Evolutionary conservation across 2,888 invertebrate species (phyloP).

Genomic region (Phaedon cochleariae): DNA sequence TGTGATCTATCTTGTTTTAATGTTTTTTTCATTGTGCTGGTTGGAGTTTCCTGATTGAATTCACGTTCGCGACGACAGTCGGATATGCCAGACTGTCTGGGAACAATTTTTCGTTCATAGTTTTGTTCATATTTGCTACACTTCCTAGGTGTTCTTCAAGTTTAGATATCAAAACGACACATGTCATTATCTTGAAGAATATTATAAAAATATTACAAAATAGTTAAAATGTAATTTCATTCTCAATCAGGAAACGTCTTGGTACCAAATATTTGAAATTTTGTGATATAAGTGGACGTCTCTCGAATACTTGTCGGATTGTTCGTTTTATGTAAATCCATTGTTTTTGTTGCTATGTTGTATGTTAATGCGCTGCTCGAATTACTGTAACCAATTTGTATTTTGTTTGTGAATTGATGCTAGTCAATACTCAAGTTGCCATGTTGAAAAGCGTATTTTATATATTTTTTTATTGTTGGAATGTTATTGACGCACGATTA

Average conservation of each 20-base stretch:
- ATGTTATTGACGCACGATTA: neutral
- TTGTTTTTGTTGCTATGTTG: neutral
- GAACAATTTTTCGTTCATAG: no score
- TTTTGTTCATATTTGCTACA: no score
- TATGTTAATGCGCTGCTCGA: neutral
- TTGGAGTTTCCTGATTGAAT: neutral
- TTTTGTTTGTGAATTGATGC: neutral
- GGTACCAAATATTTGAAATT: neutral
- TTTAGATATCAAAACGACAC: no score
- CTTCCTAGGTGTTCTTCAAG: no score
- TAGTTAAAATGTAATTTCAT: no score
- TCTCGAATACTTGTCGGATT: neutral
- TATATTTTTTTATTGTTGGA: slow-evolving; percentile 12
- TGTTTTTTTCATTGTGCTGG: no score
- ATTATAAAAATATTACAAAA: no score
- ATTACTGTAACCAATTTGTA: neutral
- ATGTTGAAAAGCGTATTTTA: slow-evolving; percentile 1
- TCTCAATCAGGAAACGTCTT: neutral
- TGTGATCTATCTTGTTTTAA: no score
- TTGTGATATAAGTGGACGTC: neutral
- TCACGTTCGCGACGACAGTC: no score
- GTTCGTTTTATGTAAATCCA: neutral
- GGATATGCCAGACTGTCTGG: no score
- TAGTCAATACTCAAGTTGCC: slow-evolving; percentile 15
- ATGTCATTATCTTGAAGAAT: no score